Conservation (phyloP, 2,113 vertebrate genomes). For the Platycercus adscitus region DNA sequence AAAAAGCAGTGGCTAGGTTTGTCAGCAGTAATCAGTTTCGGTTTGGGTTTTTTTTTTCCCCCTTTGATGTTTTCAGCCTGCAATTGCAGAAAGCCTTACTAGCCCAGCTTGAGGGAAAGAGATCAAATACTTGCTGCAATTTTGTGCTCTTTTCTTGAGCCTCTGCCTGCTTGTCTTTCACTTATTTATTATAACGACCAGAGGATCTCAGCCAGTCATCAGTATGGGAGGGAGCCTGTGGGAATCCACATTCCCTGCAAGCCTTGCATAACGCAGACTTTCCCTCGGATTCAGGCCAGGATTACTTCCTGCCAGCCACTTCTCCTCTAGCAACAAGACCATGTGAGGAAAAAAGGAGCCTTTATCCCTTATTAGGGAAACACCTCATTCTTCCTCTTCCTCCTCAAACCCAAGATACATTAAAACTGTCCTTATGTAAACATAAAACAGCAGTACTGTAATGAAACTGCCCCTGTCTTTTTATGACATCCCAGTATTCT, state of each 20-base stretch:
- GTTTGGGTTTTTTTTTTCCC: background rate
- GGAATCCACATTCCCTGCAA: background rate
- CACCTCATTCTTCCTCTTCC: background rate
- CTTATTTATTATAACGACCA: background rate
- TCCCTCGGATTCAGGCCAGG: background rate
- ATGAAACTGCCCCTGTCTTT: background rate
- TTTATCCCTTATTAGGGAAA: background rate
- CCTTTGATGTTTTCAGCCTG: background rate
- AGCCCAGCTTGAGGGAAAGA: background rate
- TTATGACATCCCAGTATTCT: background rate
- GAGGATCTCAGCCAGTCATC: background rate
- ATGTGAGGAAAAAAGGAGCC: background rate
- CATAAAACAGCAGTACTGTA: background rate
- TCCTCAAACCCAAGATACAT: background rate
- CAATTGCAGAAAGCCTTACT: background rate
- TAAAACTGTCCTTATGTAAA: background rate
- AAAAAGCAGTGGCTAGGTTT: background rate
- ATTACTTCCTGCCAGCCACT: background rate
- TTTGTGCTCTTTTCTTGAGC: background rate
- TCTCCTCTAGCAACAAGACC: background rate
- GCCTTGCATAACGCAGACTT: background rate
- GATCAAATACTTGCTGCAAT: accelerated
- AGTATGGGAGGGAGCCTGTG: background rate
- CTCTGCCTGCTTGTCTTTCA: background rate
- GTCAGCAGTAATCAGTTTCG: background rate